Conservation (phyloP, 2,113 vertebrate species). For the Gopherus evgoodei region DNA sequence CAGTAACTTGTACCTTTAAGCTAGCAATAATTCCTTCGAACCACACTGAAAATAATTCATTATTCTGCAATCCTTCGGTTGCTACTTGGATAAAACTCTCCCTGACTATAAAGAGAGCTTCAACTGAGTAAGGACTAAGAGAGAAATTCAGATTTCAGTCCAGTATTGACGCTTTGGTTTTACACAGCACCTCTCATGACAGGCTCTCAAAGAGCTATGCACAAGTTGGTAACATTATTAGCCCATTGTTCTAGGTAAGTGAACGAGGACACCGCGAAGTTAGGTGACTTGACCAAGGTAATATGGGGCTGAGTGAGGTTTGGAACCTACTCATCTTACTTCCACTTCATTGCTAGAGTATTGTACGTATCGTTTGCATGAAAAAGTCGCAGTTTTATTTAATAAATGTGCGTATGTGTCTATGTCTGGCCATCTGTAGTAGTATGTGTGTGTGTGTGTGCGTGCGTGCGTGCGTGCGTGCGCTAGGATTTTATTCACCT, state of each 20-base stretch:
- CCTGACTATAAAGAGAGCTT: background rate
- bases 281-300: background rate
- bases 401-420: background rate
- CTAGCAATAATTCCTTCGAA: background rate
- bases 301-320: background rate
- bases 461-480: fast-evolving
- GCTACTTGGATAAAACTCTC: background rate
- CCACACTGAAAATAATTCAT: background rate
- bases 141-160: background rate
- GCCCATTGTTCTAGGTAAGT: background rate
- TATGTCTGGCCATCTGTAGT: background rate
- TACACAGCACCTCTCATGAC: background rate
- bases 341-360: background rate
- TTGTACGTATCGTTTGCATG: background rate
- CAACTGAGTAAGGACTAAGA: background rate
- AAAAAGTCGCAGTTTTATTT: background rate
- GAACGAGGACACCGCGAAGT: background rate
- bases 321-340: background rate
- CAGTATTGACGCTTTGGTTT: background rate
- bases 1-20: background rate
- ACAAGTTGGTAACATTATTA: background rate
- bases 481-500: background rate
- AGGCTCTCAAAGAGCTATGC: background rate
- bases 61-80: background rate
- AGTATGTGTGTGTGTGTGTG: background rate